Base-by-base conservation (phyloP, 2,113 vertebrate species). In the Chloropsis cyanopogon region DNA sequence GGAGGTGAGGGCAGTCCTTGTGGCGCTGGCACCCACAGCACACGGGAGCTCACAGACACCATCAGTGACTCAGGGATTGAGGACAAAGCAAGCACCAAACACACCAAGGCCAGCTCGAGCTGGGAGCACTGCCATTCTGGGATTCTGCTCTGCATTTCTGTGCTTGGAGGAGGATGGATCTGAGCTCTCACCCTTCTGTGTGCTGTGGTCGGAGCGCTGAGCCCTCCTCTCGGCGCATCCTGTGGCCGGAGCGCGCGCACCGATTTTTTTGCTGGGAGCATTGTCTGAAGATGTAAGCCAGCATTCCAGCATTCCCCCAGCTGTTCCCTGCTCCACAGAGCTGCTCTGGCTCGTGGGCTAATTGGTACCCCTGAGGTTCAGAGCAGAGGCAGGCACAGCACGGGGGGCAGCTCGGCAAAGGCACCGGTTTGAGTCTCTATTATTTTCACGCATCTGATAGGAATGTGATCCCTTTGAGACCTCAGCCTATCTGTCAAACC, bases 401-500 rank as follows among this genome's bases (percentile, higher is more conserved):
- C 10, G 0, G 61, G 82, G 93, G 78, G 59, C 91, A 90, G 79
- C n/a, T 69, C 61, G 10, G 85, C 10, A 53, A 69, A 92, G 85
- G 57, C 86, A 1, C 88, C 22, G 1, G 14, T 28, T 73, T 24
- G 79, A 77, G 82, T 42, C 78, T 82, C 84, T 61, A 7, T 96
- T 96, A 82, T 96, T 90, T 96, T 61, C 90, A 85, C 2, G 2
- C 66, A 12, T 95, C 63, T 65, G 19, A 66, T 57, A 80, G 75
- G 85, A 86, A 88, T 10, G 79, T 77, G 80, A 95, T 96, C 90
- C 95, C 92, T 91, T 57, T 77, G 93, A 94, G 93, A 88, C 85
- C 90, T 94, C 88, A 50, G 88, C 93, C 93, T 72, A 90, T 92
- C 93, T 90, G 90, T 96, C 93, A 96, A 92, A 95, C 88, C 93